Evolutionary conservation across 2,113 vertebrate species (phyloP).

Genomic region (Gavia stellata): DNA sequence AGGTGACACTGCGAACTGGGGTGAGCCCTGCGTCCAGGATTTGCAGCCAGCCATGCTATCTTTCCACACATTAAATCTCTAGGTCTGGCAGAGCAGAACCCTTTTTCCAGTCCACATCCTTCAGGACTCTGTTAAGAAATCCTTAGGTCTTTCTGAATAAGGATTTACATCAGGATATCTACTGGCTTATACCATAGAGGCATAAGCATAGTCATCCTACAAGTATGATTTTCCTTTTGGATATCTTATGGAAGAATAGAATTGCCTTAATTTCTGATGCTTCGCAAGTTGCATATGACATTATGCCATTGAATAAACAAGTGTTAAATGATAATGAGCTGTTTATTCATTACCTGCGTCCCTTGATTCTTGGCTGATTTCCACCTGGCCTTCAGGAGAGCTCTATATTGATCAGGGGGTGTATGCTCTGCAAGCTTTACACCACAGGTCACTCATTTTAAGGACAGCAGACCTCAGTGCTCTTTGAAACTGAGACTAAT

Average conservation of each 20-base stretch:
- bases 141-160: neutral
- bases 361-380: neutral
- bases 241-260: neutral
- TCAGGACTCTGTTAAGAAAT: neutral
- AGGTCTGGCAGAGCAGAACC: neutral
- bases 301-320: neutral
- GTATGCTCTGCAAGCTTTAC: neutral
- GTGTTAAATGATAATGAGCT: neutral
- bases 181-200: neutral
- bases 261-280: neutral
- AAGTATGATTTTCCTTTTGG: neutral
- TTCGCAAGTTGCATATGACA: neutral
- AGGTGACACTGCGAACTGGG: neutral
- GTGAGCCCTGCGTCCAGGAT: accelerated
- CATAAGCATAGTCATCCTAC: neutral
- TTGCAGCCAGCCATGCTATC: neutral
- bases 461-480: neutral
- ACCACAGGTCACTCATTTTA: neutral
- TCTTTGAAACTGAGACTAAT: neutral
- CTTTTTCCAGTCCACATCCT: neutral
- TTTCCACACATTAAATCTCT: neutral
- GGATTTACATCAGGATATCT: neutral
- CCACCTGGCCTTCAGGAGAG: neutral
- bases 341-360: neutral
- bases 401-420: neutral